Percentiles rank a stretch among this genome's conserved stretches.
Conservation (phyloP, 2,113 vertebrate genomes). For the Emberiza fucata region DNA sequence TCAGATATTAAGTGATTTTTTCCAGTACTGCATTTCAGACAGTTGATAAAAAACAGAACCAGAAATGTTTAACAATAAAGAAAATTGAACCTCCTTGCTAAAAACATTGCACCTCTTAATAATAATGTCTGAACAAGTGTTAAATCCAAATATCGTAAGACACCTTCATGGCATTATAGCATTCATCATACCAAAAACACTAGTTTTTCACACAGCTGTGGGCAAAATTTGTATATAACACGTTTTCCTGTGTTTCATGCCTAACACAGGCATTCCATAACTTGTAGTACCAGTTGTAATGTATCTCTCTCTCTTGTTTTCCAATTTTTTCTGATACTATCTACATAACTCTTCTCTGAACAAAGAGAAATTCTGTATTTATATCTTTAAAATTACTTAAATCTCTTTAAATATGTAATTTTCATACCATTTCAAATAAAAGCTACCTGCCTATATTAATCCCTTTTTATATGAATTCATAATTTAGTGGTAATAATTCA, state of each 20-base stretch:
- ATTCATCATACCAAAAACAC: slow-evolving; percentile 33
- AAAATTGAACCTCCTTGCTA: slow-evolving; percentile 19
- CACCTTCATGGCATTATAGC: neutral
- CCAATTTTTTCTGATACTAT: neutral
- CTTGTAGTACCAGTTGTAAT: neutral
- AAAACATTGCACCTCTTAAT: neutral
- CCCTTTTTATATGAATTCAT: neutral
- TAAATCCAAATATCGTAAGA: slow-evolving; percentile 29
- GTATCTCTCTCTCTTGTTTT: neutral
- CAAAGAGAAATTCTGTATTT: neutral
- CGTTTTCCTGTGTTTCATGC: neutral
- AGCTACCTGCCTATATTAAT: neutral
- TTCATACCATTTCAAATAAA: neutral
- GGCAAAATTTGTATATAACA: neutral
- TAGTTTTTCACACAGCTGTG: slow-evolving; percentile 3
- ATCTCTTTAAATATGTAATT: neutral
- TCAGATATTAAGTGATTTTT: slow-evolving; percentile 54
- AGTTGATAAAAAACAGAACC: slow-evolving; percentile 42
- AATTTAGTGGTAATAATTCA: neutral
- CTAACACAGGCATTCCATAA: neutral
- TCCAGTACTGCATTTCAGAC: slow-evolving; percentile 28
- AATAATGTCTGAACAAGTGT: slow-evolving; percentile 9
- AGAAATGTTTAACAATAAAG: slow-evolving; percentile 37
- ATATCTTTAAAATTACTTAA: neutral
- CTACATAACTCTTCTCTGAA: neutral